phyloP scores from a whole-genome alignment of 1,140 invertebrate species.

The Lucilia cuprina region DNA sequence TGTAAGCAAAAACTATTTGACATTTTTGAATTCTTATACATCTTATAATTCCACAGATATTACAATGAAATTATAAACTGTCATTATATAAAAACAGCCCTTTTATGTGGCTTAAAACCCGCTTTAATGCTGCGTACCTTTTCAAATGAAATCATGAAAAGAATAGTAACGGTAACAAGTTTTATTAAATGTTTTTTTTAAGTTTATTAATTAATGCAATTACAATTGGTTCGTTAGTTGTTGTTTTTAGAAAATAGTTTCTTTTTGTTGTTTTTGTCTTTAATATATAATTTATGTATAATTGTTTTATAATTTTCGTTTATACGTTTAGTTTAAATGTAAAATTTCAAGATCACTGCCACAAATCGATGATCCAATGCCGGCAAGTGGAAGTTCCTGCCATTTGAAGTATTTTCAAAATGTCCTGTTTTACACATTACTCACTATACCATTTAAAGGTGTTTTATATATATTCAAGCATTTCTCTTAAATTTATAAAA shows the following conservation, averaged over 20 bases:
- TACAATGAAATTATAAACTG: slow-evolving; percentile 56
- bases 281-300: slow-evolving; percentile 3
- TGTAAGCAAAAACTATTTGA: neutral
- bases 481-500: too few species aligned
- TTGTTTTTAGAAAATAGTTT: neutral
- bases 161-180: slow-evolving; percentile 31
- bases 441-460: too few species aligned
- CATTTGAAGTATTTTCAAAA: too few species aligned
- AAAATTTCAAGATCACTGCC: slow-evolving; percentile 34
- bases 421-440: too few species aligned
- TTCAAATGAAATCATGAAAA: slow-evolving; percentile 49
- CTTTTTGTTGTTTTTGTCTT: neutral
- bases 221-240: neutral
- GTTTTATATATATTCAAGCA: too few species aligned
- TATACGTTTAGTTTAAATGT: slow-evolving; percentile 34
- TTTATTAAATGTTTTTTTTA: slow-evolving; percentile 13
- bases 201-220: neutral
- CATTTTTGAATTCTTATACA: neutral
- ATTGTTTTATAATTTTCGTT: neutral
- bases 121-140: slow-evolving; percentile 52
- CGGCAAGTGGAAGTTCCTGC: neutral
- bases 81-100: slow-evolving; percentile 50
- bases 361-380: slow-evolving; percentile 36
- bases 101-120: slow-evolving; percentile 51
- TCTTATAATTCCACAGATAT: slow-evolving; percentile 38